phyloP scores from a whole-genome alignment of 2,888 invertebrate species.

The Lucinisca nassula region DNA sequence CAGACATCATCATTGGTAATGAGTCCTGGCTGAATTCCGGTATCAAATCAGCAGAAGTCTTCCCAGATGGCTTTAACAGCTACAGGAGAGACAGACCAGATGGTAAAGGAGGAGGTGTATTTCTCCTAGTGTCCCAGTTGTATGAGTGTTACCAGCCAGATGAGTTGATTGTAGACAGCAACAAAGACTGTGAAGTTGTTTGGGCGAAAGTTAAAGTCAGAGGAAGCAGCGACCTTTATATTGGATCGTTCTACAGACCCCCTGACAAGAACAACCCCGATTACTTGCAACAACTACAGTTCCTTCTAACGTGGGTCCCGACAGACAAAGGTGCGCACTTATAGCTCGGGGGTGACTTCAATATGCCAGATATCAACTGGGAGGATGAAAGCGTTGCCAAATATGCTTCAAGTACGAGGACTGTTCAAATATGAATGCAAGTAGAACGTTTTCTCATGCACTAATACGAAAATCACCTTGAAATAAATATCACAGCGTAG shows the following conservation, averaged over 20 bases:
- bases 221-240: slow-evolving; percentile 8
- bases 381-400: not conserved
- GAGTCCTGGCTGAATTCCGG: slow-evolving; percentile 25
- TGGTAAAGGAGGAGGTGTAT: not conserved
- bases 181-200: not conserved
- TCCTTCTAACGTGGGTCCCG: not conserved
- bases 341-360: slow-evolving; percentile 42
- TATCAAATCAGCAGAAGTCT: not conserved
- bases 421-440: too few species aligned
- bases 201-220: slow-evolving; percentile 17
- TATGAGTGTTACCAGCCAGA: not conserved
- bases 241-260: slow-evolving; percentile 24
- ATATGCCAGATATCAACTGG: slow-evolving; percentile 43
- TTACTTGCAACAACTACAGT: not conserved
- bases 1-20: slow-evolving; percentile 31
- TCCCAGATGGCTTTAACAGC: not conserved
- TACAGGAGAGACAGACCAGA: slow-evolving; percentile 15
- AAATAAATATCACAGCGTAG: too few species aligned
- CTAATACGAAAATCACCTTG: too few species aligned
- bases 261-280: slow-evolving; percentile 10
- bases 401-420: slow-evolving; percentile 3
- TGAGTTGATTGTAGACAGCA: not conserved
- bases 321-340: slow-evolving; percentile 24
- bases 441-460: too few species aligned
- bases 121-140: not conserved